Evolutionary conservation across 2,113 vertebrate genomes (phyloP), one percentile per base, ranked within the genome.

Genomic region (Hemicordylus capensis): DNA sequence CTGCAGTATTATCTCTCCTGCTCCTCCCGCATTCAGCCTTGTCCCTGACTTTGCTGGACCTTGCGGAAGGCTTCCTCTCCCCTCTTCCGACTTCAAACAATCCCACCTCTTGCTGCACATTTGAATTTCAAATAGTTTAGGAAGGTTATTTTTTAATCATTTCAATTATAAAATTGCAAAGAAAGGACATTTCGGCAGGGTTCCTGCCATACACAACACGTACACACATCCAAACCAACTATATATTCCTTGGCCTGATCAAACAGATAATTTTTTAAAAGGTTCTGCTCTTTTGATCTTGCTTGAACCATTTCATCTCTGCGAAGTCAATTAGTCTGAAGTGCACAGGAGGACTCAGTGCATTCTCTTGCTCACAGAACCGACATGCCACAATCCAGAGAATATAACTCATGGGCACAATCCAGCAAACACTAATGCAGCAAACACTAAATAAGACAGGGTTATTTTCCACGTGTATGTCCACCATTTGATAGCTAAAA

Each of bases 261-360:
- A 79, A 22, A 77, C 0, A 31, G 61, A 90, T 46, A 85, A 78
- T 61, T 81, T 58, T 10, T 56, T 12, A 69, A 84, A 86, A 81
- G 0, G 6, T 0, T 54, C 17, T 81, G 6, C 69, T 79, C 2
- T 63, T 77, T 86, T 56, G 78, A 88, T 85, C 8, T 85, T 69
- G 46, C 7, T 26, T 2, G 11, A 79, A 31, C 17, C 20, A 28
- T 56, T 91, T 88, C 0, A 81, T 54, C 31, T 84, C 46, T 0
- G 0, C 37, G 76, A 87, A 4, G 20, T 80, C 89, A 90, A 89
- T 86, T 83, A 84, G 15, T 88, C 2, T 73, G 1, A 63, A 83
- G 10, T 31, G 8, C 5, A 80, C 15, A 2, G 83, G 80, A 63
- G 48, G 48, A 51, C 48, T 51, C 48, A 51, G 6, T 8, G 48